Conservation (phyloP, 2,888 invertebrate genomes). For the Entomobrya proxima region DNA sequence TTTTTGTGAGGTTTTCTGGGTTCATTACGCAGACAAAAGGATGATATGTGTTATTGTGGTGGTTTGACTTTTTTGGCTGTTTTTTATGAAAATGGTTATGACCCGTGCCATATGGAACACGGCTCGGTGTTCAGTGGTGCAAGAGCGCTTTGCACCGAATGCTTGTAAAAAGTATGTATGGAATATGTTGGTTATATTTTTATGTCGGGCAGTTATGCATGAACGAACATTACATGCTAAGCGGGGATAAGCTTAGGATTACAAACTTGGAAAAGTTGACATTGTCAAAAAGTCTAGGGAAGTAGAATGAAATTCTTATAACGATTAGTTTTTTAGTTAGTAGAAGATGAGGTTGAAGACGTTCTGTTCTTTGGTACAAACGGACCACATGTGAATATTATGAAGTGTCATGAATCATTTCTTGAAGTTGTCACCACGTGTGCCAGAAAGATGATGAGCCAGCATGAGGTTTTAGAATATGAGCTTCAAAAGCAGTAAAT, state of each 20-base stretch:
- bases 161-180: background rate
- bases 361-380: background rate
- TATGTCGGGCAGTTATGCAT: constrained; percentile 1
- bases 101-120: constrained; percentile 44
- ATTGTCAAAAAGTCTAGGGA: constrained; percentile 4
- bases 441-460: background rate
- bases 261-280: background rate
- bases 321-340: constrained; percentile 1
- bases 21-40: background rate
- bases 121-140: background rate
- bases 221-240: background rate
- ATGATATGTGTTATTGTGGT: background rate
- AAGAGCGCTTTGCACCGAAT: background rate
- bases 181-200: too few species aligned
- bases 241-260: background rate
- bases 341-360: background rate
- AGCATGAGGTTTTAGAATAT: background rate
- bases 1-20: background rate
- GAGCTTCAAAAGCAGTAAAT: background rate
- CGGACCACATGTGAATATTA: constrained; percentile 26
- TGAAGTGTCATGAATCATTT: constrained; percentile 27
- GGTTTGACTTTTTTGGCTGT: constrained; percentile 11
- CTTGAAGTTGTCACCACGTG: constrained; percentile 3
- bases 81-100: constrained; percentile 30
- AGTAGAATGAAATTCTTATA: background rate